Percentiles rank a stretch among this genome's conserved stretches.
Conservation (phyloP, 2,888 invertebrate genomes). For the Laspeyria flexula region DNA sequence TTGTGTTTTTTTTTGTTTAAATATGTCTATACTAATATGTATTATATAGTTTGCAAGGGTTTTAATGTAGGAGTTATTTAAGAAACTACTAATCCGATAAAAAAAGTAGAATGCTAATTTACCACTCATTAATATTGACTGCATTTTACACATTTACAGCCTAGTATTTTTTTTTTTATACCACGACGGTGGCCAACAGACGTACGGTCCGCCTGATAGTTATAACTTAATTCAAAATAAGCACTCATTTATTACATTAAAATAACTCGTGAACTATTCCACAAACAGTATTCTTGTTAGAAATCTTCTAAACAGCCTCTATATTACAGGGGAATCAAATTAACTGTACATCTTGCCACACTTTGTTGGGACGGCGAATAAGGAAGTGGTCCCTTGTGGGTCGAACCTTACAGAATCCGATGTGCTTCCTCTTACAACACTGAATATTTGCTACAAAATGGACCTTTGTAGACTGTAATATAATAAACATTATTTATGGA, state of each 20-base stretch:
- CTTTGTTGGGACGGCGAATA: constrained; percentile 31
- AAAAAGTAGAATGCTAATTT: no score
- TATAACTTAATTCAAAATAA: background rate
- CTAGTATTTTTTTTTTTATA: no score
- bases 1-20: no score
- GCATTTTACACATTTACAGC: no score
- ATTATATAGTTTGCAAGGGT: no score
- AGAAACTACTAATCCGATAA: no score
- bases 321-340: constrained; percentile 37
- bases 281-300: constrained; percentile 20
- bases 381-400: constrained; percentile 39
- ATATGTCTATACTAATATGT: no score
- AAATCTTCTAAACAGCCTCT: constrained; percentile 36
- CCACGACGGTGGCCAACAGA: no score
- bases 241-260: constrained; percentile 3
- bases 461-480: background rate
- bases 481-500: constrained; percentile 2
- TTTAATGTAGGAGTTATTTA: no score
- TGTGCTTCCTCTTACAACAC: constrained; percentile 10
- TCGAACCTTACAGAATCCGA: constrained; percentile 21
- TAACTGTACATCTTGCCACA: constrained; percentile 41
- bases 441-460: constrained; percentile 15
- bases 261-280: constrained; percentile 12
- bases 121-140: no score
- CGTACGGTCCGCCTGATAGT: no score